Conservation (phyloP, 2,113 vertebrate species). For the Ondatra zibethicus region DNA sequence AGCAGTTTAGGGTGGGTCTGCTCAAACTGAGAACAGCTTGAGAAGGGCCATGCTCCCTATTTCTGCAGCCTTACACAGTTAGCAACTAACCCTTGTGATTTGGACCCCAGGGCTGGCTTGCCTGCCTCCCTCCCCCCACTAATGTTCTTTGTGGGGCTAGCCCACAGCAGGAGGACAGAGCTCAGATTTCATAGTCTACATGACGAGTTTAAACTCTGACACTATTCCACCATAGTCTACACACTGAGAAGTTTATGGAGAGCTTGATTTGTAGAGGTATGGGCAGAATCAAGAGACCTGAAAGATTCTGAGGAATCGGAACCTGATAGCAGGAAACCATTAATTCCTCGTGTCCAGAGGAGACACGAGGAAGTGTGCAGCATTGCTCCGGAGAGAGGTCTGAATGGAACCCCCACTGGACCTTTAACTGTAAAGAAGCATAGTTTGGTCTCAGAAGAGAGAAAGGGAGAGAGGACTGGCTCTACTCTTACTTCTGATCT, state of each 20-base stretch:
- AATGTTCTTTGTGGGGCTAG: too few species aligned
- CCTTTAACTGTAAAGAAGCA: not conserved
- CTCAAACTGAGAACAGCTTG: not conserved
- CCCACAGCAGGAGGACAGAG: not conserved
- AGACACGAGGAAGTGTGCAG: not conserved
- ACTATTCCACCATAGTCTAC: not conserved
- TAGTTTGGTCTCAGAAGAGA: not conserved
- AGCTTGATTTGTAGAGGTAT: not conserved
- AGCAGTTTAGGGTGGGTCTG: not conserved
- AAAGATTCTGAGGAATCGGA: not conserved
- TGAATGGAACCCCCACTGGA: fast-evolving
- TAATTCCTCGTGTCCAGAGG: not conserved
- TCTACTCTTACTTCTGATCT: not conserved
- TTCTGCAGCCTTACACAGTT: not conserved
- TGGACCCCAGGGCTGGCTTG: too few species aligned
- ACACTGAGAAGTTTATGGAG: not conserved
- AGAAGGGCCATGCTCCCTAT: not conserved
- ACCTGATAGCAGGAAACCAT: not conserved
- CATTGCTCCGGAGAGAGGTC: not conserved
- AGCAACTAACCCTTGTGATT: too few species aligned
- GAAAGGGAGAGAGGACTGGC: not conserved
- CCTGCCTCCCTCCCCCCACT: too few species aligned
- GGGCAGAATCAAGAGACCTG: not conserved
- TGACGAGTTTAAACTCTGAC: not conserved
- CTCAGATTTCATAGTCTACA: not conserved